phyloP scores from a whole-genome alignment of 2,888 invertebrate species.

The Catocala nupta region DNA sequence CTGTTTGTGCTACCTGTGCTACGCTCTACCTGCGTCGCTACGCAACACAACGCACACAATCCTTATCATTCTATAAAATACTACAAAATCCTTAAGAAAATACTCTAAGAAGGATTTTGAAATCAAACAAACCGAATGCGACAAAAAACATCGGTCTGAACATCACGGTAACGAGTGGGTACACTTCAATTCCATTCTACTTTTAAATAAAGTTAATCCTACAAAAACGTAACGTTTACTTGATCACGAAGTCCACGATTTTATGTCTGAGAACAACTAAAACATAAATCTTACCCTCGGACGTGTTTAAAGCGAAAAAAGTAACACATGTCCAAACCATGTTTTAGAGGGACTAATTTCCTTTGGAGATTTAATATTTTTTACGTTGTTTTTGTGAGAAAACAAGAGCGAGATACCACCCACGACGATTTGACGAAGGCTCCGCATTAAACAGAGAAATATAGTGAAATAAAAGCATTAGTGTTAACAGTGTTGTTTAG shows the following conservation, averaged over 20 bases:
- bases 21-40: slow-evolving; percentile 73
- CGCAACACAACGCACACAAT: slow-evolving; percentile 63
- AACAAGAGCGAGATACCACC: slow-evolving; percentile 80
- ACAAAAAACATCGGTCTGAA: slow-evolving; percentile 58
- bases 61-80: slow-evolving; percentile 81
- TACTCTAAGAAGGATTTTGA: slow-evolving; percentile 67
- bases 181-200: slow-evolving; percentile 54
- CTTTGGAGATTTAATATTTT: slow-evolving; percentile 76
- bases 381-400: slow-evolving; percentile 70
- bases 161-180: slow-evolving; percentile 37
- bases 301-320: slow-evolving; percentile 85
- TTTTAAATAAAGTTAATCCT: slow-evolving; percentile 63
- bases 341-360: slow-evolving; percentile 87
- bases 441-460: slow-evolving; percentile 53
- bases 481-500: slow-evolving; percentile 52
- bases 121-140: slow-evolving; percentile 72
- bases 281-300: slow-evolving; percentile 81
- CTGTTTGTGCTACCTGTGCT: slow-evolving; percentile 84
- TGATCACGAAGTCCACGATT: slow-evolving; percentile 79
- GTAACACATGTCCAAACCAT: slow-evolving; percentile 84
- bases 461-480: slow-evolving; percentile 63
- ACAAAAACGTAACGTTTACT: slow-evolving; percentile 66
- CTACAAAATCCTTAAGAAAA: slow-evolving; percentile 74
- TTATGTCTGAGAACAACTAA: slow-evolving; percentile 75
- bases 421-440: slow-evolving; percentile 75